These are phyloP conservation scores for Urocolius indicus DNA, from an alignment of 2,113 vertebrate genomes.

Conservation along the genomic window DNA sequence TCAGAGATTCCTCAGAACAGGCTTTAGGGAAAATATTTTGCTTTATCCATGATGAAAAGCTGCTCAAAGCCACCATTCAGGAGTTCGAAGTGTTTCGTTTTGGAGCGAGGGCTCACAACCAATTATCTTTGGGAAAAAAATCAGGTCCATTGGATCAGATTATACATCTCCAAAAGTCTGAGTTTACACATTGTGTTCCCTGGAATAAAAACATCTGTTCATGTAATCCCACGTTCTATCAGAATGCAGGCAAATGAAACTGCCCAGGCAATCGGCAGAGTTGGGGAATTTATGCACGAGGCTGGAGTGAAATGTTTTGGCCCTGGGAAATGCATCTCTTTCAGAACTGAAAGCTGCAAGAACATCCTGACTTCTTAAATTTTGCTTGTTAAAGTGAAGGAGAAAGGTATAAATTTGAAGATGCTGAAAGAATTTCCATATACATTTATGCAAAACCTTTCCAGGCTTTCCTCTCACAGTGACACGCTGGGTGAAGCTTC, in stretches of 20 bases:
- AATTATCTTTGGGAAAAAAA: background rate
- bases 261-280: background rate
- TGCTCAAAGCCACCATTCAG: constrained; percentile 18
- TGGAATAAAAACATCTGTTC: background rate
- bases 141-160: background rate
- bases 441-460: background rate
- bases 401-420: background rate
- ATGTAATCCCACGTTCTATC: background rate
- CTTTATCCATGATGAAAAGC: background rate
- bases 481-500: background rate
- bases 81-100: background rate
- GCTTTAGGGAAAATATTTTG: background rate
- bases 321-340: background rate
- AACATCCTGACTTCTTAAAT: background rate
- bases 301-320: background rate
- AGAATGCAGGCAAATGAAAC: background rate
- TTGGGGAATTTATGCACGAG: background rate
- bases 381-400: background rate
- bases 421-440: background rate
- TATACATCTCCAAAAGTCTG: background rate
- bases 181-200: background rate
- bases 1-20: background rate
- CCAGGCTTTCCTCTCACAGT: background rate
- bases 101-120: background rate
- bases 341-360: background rate